A percentile compares a stretch with the other conserved stretches of the same genome.
phyloP scores from a whole-genome alignment of 30 jellyfish, hydroid and myxozoan genomes.

The Aurelia coerulea region DNA sequence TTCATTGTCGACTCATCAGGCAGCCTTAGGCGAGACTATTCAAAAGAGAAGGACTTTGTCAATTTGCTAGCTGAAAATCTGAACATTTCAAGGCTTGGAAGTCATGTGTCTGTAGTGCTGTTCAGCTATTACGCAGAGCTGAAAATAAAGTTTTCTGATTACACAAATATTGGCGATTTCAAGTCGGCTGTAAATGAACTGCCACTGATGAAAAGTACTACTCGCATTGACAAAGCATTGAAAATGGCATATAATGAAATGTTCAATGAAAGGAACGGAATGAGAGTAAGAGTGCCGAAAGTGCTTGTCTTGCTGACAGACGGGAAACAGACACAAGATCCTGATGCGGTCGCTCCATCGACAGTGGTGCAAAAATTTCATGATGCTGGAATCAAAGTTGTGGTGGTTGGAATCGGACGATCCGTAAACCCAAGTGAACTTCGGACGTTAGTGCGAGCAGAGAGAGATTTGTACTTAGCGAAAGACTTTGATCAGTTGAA shows the following conservation, averaged over 20 bases:
- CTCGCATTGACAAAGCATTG: conserved; percentile 71
- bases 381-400: conserved; percentile 68
- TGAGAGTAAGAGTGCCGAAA: conserved; percentile 49
- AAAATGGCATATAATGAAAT: conserved; percentile 37
- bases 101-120: conserved; percentile 56
- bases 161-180: conserved; percentile 11
- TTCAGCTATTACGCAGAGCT: conserved; percentile 52
- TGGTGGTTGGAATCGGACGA: conserved; percentile 70
- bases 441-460: conserved; percentile 22
- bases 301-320: conserved; percentile 66
- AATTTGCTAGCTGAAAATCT: conserved; percentile 27
- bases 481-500: conserved; percentile 59
- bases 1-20: conserved; percentile 71
- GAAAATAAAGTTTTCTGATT: conserved; percentile 60
- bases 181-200: conserved; percentile 47
- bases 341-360: conserved; percentile 49
- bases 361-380: conserved; percentile 48
- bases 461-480: conserved; percentile 40
- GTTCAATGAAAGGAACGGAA: conserved; percentile 56
- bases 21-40: conserved; percentile 52
- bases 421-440: conserved; percentile 39
- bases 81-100: conserved; percentile 35
- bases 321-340: conserved; percentile 62
- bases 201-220: conserved; percentile 62
- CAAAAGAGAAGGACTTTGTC: conserved; percentile 69